Conservation (phyloP, 2,113 vertebrate genomes). For the Chaetodon auriga region DNA sequence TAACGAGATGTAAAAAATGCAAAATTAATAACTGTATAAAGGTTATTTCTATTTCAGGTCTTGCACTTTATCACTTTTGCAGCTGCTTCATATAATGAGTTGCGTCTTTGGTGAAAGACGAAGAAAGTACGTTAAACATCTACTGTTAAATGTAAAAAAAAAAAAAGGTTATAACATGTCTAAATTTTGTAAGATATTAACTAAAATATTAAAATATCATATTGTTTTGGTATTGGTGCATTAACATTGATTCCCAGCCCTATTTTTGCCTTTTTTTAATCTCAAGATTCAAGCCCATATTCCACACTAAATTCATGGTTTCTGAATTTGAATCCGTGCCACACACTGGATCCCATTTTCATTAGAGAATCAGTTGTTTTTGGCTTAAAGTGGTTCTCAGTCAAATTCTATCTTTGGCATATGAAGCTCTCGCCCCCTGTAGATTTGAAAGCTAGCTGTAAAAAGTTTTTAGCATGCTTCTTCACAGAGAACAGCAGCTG, state of each 20-base stretch:
- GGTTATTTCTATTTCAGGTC: not conserved
- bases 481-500: slow-evolving; percentile 30
- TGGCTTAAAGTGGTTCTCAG: not conserved
- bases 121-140: not conserved
- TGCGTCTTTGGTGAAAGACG: no score
- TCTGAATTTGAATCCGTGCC: not conserved
- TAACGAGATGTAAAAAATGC: not conserved
- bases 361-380: not conserved
- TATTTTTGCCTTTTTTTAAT: not conserved
- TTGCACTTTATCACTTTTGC: not conserved
- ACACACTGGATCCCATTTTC: not conserved
- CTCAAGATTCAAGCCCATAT: not conserved
- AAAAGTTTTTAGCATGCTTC: not conserved
- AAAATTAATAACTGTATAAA: not conserved
- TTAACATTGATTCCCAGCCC: not conserved
- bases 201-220: not conserved
- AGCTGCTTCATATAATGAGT: not conserved
- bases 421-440: not conserved
- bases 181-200: not conserved
- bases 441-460: slow-evolving; percentile 12
- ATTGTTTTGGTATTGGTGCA: not conserved
- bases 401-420: not conserved
- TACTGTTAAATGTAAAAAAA: not conserved
- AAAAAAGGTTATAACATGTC: not conserved
- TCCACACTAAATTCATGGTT: not conserved